phyloP scores from a whole-genome alignment of 2,888 invertebrate species.

The Oscheius sp. region DNA sequence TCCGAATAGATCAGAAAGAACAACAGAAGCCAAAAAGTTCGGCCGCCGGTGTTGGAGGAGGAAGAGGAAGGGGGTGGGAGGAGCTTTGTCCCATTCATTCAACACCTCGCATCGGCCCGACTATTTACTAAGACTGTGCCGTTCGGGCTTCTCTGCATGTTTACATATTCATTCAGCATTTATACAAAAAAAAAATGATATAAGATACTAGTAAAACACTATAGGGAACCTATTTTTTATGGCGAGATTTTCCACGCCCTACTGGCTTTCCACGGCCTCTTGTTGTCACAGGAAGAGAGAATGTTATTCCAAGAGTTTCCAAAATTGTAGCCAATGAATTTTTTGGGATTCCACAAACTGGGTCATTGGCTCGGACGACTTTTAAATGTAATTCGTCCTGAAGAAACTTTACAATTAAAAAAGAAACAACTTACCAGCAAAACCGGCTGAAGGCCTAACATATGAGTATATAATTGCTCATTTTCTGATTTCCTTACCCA shows the following conservation, averaged over 20 bases:
- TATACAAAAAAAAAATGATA: not conserved
- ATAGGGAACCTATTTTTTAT: not conserved
- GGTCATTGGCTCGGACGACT: conserved; percentile 41
- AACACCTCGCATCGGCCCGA: conserved; percentile 13
- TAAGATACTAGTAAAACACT: not conserved
- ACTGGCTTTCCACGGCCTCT: no score
- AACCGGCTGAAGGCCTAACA: conserved; percentile 56
- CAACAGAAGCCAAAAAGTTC: conserved; percentile 20
- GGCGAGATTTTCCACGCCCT: no score
- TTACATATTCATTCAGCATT: no score
- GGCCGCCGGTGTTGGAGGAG: not conserved
- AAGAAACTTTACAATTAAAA: conserved; percentile 29
- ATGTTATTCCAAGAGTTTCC: conserved; percentile 37
- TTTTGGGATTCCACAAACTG: conserved; percentile 45
- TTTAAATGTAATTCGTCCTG: conserved; percentile 52
- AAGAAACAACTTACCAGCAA: conserved; percentile 45
- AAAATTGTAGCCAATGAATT: conserved; percentile 39
- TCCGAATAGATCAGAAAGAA: conserved; percentile 18
- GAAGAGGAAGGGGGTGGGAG: conserved; percentile 1
- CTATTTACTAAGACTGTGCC: conserved; percentile 21
- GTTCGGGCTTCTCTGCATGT: not conserved
- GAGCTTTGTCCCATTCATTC: not conserved
- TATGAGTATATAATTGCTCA: conserved; percentile 52
- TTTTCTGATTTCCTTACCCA: conserved; percentile 58
- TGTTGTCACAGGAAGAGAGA: conserved; percentile 33